A percentile compares a stretch with the other conserved stretches of the same genome.
Conservation (phyloP, 2,797 vertebrate species). For the Oreochromis mossambicus region DNA sequence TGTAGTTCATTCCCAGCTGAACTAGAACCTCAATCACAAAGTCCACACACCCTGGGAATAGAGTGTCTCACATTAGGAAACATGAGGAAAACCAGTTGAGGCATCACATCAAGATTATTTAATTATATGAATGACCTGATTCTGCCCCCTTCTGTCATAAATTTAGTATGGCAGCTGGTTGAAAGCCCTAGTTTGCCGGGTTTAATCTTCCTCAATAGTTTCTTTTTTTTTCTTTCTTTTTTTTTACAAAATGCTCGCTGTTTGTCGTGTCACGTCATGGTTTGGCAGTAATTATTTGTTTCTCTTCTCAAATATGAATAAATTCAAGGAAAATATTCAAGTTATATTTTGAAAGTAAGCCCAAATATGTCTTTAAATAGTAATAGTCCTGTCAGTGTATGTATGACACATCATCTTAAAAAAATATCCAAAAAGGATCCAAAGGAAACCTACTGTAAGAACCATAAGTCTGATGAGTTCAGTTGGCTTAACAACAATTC, state of each 20-base stretch:
- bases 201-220: neutral
- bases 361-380: neutral
- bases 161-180: constrained; percentile 20
- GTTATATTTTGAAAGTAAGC: neutral
- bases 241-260: neutral
- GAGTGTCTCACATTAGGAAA: neutral
- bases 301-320: neutral
- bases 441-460: neutral
- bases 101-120: neutral
- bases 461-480: neutral
- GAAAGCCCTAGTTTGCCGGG: neutral
- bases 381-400: neutral
- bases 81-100: neutral
- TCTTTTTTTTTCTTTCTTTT: neutral
- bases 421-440: neutral
- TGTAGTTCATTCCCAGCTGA: neutral
- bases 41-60: neutral
- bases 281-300: neutral
- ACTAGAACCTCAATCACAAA: neutral
- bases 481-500: neutral
- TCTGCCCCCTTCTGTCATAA: constrained; percentile 54
- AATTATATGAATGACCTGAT: constrained; percentile 33
- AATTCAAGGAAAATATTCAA: neutral
- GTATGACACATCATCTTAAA: neutral
- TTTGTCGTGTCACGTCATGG: rapidly evolving